Base-by-base conservation (phyloP, 1,140 invertebrate genomes). In the Trichogramma pretiosum region DNA sequence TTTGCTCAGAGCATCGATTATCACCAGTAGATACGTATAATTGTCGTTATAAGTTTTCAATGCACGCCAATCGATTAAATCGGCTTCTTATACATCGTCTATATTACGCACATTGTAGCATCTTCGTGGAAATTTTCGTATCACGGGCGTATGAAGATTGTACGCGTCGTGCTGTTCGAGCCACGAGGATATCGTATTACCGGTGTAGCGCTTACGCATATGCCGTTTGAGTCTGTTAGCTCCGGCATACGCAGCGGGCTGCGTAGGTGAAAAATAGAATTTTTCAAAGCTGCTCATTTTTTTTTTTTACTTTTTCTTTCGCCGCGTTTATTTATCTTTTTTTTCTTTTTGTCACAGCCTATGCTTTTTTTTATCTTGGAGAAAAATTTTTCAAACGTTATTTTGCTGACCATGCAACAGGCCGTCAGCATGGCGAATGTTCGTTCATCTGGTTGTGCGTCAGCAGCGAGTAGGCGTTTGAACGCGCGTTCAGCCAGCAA, bases 1-100 rank as follows among this genome's bases (percentile, higher is more conserved):
- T 47, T 67, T 68, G 48, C 54, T 58, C 33, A 71, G 63, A 1
- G 61, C 52, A 47, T 72, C 65, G 34, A 70, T 69, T 2, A 65
- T 59, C 10, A 54, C 58, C 14, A 74, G 45, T 17, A 73, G 30
- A 46, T 63, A 73, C 1, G 49, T 52, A 36, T 46, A 46, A 16
- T 51, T 49, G 38, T 61, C 40, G 53, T 72, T 70, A 18, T 58
- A 50, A 22, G 48, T 50, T 43, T 48, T 58, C 8, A 69, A 40
- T 19, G 41, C 44, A 23, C 57, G 11, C 37, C 72, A 46, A 52
- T 63, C 60, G 3, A 55, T 45, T 19, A 72, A 54, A 55, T 73
- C 68, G 8, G 59, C 54, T 52, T 72, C 61, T 59, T 61, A 72
- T 11, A 66, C 51, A 45, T 67, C 56, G 44, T 67, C 62, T 3